Base-by-base conservation (phyloP, 2,113 vertebrate genomes). In the Castor canadensis region DNA sequence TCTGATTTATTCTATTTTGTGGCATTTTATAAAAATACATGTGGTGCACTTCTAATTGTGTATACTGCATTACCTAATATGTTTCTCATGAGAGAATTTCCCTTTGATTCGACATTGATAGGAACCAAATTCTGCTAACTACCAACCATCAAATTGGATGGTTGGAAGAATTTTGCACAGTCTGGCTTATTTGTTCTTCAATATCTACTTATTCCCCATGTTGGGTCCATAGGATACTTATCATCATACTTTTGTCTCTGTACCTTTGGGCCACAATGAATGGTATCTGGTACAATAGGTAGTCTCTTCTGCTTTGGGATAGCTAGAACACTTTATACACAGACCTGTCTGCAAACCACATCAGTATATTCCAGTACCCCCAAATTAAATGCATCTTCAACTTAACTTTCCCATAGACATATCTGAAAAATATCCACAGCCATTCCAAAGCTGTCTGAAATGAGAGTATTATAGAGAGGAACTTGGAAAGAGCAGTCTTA, bases 41-140 rank as follows among this genome's bases (percentile, higher is more conserved):
- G 24, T 47, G 8, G 47, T 72, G 6, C 3, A 60, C 91, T 84
- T 69, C 30, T 62, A 88, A 91, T 17, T 82, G 7, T 81, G 52
- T 15, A 69, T 1, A 77, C 11, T 64, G 12, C 9, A 24, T 93
- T 91, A 72, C 28, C 47, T 92, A 75, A 32, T 54, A 56, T 89
- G 28, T 89, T 95, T 96, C 67, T 75, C 17, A 90, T 10, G 90
- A 58, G 19, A 80, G 38, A 86, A 35, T 95, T 94, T 43, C 10
- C 40, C 84, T 93, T 95, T 85, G 73, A 95, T 45, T 9, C 93
- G n/a, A 93, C 32, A 91, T 83, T 91, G 28, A 76, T 77, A 40
- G 38, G 26, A 96, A 76, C 1, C 11, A 95, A 91, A 87, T 91
- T 87, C 16, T 80, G 24, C 58, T 93, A 87, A 26, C 13, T 80